Evolutionary conservation across 1,140 invertebrate genomes (phyloP), one percentile per base, ranked within the genome.

Genomic region (Drosophila sp.): DNA sequence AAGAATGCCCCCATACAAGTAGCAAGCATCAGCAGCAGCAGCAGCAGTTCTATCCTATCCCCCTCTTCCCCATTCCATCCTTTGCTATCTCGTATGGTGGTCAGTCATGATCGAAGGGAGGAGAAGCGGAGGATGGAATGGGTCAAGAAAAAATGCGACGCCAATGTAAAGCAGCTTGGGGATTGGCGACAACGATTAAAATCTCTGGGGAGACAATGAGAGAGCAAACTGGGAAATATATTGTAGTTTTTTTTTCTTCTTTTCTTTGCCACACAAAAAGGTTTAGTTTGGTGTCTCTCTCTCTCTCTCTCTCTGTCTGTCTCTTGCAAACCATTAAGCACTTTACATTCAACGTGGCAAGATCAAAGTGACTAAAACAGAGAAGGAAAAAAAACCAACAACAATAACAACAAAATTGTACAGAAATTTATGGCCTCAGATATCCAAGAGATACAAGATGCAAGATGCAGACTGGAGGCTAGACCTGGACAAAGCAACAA

Each of bases 261-360:
- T 79, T 87, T 86, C 83, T 89, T 66, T 80, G 72, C 79, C 80
- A 80, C 80, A 87, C 83, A 87, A 82, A 86, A 58, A 79, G 76
- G 79, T 77, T 78, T 35, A 58, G 66, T 76, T 76, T 50, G 44
- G 23, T 8, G 23, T 76, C 62, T 76, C 58, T 72, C 57, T 62
- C 56, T 74, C 41, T 70, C 65, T 72, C 29, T 38, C 8, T 29
- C 40, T 44, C 33, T 33, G 1, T 62, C 38, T 11, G 2, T 11
- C 3, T 8, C 54, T 66, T 73, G 71, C 57, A 72, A 76, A 62
- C 83, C 84, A 89, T 87, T 87, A 87, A 87, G 84, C 83, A 87
- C 83, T 87, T 87, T 87, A 87, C 83, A 87, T 87, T 87, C 76
- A 87, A 87, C 79, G 84, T 89, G 85, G 84, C 84, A 80, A 90